phyloP scores from a whole-genome alignment of 2,797 vertebrate species.

The Chaetodon trifasciatus region DNA sequence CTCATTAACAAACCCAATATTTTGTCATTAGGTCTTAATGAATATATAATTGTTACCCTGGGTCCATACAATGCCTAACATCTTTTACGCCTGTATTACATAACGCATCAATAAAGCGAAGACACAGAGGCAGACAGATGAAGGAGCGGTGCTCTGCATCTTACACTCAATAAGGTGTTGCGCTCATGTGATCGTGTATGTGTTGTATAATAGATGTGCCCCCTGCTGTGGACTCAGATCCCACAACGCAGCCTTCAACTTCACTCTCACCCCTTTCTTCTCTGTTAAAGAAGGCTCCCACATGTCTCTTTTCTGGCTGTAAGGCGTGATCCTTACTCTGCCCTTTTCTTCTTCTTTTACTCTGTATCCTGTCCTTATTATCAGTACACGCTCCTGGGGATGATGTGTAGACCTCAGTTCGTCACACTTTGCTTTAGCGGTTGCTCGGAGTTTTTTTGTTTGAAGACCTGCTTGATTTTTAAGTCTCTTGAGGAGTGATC shows the following conservation, averaged over 20 bases:
- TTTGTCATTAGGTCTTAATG: constrained; percentile 26
- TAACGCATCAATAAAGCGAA: constrained; percentile 45
- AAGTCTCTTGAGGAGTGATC: constrained; percentile 29
- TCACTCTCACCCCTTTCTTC: constrained; percentile 43
- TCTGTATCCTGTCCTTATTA: constrained; percentile 51
- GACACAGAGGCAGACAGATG: constrained; percentile 20
- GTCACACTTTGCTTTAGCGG: constrained; percentile 44
- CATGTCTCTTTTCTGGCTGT: constrained; percentile 42
- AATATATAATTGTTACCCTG: constrained; percentile 14
- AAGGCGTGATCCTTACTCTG: constrained; percentile 34
- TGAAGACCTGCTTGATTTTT: constrained; percentile 55
- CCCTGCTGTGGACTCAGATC: constrained; percentile 69
- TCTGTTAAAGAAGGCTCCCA: constrained; percentile 48
- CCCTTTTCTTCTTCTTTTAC: constrained; percentile 22
- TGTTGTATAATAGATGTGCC: constrained; percentile 78
- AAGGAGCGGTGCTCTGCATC: constrained; percentile 32
- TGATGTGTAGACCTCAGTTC: constrained; percentile 40
- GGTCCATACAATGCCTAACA: constrained; percentile 5
- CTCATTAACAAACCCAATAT: constrained; percentile 11
- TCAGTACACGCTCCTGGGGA: constrained; percentile 39
- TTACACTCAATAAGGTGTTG: constrained; percentile 42
- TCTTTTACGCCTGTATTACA: constrained; percentile 24
- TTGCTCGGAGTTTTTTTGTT: constrained; percentile 57
- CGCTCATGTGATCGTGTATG: constrained; percentile 66
- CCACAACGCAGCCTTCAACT: constrained; percentile 54